Evolutionary conservation across 1,140 invertebrate genomes (phyloP).

Genomic region (Araneus ventricosus): DNA sequence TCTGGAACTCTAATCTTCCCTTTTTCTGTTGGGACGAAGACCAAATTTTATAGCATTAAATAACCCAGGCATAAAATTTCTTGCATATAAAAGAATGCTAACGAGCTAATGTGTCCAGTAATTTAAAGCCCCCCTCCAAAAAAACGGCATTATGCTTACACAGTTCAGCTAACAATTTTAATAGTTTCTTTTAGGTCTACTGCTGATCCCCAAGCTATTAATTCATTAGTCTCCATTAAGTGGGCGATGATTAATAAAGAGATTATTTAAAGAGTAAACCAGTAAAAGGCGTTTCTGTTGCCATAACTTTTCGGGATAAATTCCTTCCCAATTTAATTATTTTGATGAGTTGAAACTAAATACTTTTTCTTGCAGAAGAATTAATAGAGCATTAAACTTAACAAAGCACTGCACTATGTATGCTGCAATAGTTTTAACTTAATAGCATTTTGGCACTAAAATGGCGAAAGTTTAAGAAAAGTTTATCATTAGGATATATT

Average conservation of each 20-base stretch:
- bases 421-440: no score
- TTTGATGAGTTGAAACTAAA: neutral
- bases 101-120: neutral
- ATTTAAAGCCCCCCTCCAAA: neutral
- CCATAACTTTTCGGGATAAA: neutral
- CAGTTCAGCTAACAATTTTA: neutral
- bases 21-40: neutral
- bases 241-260: constrained; percentile 33
- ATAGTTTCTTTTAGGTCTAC: neutral
- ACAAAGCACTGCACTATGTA: no score
- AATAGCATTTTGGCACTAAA: no score
- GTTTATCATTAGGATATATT: no score
- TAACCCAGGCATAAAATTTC: neutral
- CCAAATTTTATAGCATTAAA: neutral
- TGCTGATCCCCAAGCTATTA: constrained; percentile 34
- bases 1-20: neutral
- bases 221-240: constrained; percentile 22
- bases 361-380: no score
- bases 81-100: neutral
- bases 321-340: neutral
- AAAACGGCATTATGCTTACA: neutral
- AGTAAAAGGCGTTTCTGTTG: neutral
- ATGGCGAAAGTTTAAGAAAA: no score
- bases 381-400: no score
- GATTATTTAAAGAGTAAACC: neutral